These are phyloP conservation scores for Electrona antarctica DNA, from an alignment of 2,113 vertebrate species.

Conservation along the genomic window DNA sequence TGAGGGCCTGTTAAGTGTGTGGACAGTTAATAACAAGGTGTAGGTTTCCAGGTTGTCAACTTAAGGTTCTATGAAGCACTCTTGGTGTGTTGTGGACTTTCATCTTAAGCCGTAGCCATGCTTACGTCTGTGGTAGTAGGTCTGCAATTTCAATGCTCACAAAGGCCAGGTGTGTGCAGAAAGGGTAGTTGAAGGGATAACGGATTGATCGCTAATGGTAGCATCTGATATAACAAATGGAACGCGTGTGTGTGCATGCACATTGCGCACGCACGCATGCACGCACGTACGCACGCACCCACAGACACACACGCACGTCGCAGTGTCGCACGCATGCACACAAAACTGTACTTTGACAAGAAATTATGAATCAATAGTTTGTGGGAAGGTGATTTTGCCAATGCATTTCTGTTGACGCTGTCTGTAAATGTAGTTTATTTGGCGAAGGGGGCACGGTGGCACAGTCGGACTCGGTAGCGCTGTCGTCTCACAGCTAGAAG, in stretches of 20 bases:
- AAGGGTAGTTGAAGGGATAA: conserved; percentile 70
- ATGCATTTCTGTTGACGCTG: too few species aligned
- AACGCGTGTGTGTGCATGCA: neutral
- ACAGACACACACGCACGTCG: conserved; percentile 43
- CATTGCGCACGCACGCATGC: conserved; percentile 42
- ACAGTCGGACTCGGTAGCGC: too few species aligned
- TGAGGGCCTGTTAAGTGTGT: conserved; percentile 73
- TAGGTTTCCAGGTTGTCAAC: conserved; percentile 72
- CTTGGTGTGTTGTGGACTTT: conserved; percentile 71
- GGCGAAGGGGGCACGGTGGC: too few species aligned
- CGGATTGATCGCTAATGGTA: conserved; percentile 57
- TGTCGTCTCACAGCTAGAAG: too few species aligned
- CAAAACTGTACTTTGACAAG: neutral
- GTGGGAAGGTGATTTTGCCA: too few species aligned
- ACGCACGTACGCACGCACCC: conserved; percentile 47
- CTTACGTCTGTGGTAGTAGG: conserved; percentile 52
- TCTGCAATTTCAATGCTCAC: conserved; percentile 70
- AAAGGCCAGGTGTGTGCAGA: conserved; percentile 75
- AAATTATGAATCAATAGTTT: too few species aligned
- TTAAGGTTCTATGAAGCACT: conserved; percentile 75
- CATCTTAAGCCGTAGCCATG: conserved; percentile 67
- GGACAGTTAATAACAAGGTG: conserved; percentile 80
- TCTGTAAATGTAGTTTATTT: too few species aligned
- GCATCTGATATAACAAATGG: conserved; percentile 63
- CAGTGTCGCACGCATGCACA: neutral